Evolutionary conservation across 37 sponge, comb jelly and placozoan genomes (phyloP).

Genomic region (Bolinopsis microptera): DNA sequence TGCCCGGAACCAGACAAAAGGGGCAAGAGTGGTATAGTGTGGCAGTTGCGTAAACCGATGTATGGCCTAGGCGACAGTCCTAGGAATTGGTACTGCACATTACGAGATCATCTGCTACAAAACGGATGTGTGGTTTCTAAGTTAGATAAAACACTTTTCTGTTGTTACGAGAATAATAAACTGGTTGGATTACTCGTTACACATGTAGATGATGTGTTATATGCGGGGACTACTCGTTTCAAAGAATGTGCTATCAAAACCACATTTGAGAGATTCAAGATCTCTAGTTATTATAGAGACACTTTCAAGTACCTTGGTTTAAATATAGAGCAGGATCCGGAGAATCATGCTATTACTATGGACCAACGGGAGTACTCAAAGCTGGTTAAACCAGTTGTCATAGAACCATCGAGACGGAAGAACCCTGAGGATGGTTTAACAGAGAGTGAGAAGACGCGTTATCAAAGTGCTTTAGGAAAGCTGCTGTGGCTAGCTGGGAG

Average conservation of each 20-base stretch:
- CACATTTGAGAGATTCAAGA: not conserved
- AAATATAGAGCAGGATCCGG: not conserved
- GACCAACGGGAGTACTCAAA: not conserved
- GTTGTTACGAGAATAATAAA: not conserved
- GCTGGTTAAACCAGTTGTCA: not conserved
- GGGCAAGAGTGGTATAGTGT: not conserved
- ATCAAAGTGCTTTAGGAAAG: not conserved
- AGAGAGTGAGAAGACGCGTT: not conserved
- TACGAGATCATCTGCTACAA: not conserved
- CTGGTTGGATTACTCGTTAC: not conserved
- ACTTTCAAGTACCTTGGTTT: not conserved
- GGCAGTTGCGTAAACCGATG: not conserved
- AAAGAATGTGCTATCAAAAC: not conserved
- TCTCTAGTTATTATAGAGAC: not conserved
- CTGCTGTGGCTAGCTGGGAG: not conserved
- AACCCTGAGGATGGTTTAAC: not conserved
- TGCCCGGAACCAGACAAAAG: no score
- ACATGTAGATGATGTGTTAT: slow-evolving; percentile 21
- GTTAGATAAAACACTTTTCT: not conserved
- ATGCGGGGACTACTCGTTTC: not conserved
- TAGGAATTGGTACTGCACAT: not conserved
- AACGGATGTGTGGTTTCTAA: not conserved
- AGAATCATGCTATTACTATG: not conserved
- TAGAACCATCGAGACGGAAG: not conserved
- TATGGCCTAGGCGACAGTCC: slow-evolving; percentile 35